Evolutionary conservation across 1,140 invertebrate species (phyloP).

Genomic region (Macrobrachium nipponense): DNA sequence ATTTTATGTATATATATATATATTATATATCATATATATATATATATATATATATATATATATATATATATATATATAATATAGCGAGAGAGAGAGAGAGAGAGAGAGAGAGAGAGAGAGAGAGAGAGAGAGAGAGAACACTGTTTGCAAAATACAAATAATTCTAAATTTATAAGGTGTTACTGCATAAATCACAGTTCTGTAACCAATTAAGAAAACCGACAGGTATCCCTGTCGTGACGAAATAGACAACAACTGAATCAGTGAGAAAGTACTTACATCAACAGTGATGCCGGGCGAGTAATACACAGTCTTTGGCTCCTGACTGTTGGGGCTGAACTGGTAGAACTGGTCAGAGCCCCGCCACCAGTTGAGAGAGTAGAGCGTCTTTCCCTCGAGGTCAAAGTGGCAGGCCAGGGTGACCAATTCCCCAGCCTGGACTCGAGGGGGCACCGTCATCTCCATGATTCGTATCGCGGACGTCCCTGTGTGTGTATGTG

Average conservation of each 20-base stretch:
- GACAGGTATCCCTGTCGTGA: no score
- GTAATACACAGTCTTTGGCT: slow-evolving; percentile 41
- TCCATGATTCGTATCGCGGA: slow-evolving; percentile 21
- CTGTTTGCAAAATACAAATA: neutral
- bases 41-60: no score
- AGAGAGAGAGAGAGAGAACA: neutral
- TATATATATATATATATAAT: no score
- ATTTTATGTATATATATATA: no score
- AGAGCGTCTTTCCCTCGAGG: slow-evolving; percentile 47
- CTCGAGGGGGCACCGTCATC: slow-evolving; percentile 31
- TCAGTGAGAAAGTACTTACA: slow-evolving; percentile 23
- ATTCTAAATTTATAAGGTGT: no score
- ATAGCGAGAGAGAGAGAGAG: neutral
- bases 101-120: no score
- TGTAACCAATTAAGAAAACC: no score
- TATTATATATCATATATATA: no score
- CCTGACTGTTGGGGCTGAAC: slow-evolving; percentile 40
- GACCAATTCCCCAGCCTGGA: slow-evolving; percentile 40
- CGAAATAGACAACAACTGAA: no score
- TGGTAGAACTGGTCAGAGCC: slow-evolving; percentile 56
- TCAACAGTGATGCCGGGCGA: slow-evolving; percentile 41
- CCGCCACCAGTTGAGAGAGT: slow-evolving; percentile 59
- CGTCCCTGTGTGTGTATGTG: slow-evolving; percentile 7
- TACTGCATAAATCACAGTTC: no score
- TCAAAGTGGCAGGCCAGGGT: slow-evolving; percentile 47